These are phyloP conservation scores for Ephialtes manifestator DNA, from an alignment of 2,888 invertebrate genomes.

Conservation along the genomic window DNA sequence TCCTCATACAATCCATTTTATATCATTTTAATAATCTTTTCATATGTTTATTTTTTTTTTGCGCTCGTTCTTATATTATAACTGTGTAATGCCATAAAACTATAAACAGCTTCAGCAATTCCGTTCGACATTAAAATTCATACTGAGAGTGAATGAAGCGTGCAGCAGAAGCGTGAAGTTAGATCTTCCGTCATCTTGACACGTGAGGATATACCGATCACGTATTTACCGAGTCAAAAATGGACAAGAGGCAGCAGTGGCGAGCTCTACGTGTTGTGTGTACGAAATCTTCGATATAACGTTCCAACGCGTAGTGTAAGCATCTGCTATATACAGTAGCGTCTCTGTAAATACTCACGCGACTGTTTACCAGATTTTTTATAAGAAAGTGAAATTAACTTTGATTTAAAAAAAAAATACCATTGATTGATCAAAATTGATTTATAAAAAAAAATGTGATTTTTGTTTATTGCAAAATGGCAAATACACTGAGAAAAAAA, in stretches of 20 bases:
- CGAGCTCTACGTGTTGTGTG: constrained; percentile 50
- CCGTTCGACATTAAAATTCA: constrained; percentile 60
- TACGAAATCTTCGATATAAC: constrained; percentile 41
- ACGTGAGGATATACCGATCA: constrained; percentile 49
- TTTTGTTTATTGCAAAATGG: neutral
- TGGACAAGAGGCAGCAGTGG: constrained; percentile 52
- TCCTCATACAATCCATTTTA: too few relatives aligned
- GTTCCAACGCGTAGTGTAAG: neutral
- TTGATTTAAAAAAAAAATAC: neutral
- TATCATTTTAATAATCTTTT: too few relatives aligned
- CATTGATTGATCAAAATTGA: neutral
- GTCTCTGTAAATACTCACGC: neutral
- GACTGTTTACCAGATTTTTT: neutral
- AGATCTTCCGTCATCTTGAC: constrained; percentile 64
- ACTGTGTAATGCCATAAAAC: neutral
- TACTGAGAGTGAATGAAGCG: constrained; percentile 61
- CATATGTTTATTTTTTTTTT: too few relatives aligned
- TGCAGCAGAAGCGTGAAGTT: constrained; percentile 50
- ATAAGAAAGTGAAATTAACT: neutral
- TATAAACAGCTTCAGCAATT: constrained; percentile 1
- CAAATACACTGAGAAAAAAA: neutral
- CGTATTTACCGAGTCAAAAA: constrained; percentile 48
- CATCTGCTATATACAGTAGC: constrained; percentile 1
- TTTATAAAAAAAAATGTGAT: too few relatives aligned
- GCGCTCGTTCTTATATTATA: neutral